A percentile compares a stretch with the other conserved stretches of the same genome.
phyloP scores from a whole-genome alignment of 2,888 invertebrate species.

The Barypeithes pellucidus region DNA sequence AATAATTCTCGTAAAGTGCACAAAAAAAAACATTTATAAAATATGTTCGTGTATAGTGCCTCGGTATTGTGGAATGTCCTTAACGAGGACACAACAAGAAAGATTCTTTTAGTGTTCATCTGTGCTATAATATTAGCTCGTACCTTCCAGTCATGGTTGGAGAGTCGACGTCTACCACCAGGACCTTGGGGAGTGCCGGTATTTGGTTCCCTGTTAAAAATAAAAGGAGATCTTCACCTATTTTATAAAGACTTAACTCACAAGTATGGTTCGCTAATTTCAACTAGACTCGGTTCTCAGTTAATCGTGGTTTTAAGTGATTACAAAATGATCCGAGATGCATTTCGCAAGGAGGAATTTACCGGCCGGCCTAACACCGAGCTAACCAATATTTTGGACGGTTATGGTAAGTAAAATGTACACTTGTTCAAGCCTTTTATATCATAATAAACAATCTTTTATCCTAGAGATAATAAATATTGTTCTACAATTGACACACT shows the following conservation, averaged over 20 bases:
- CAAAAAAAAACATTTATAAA: slow-evolving; percentile 31
- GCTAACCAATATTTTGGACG: slow-evolving; percentile 88
- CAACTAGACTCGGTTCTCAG: slow-evolving; percentile 86
- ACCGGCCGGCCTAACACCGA: slow-evolving; percentile 91
- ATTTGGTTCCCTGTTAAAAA: slow-evolving; percentile 87
- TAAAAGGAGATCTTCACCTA: slow-evolving; percentile 84
- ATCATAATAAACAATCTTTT: slow-evolving; percentile 23
- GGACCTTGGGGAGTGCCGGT: slow-evolving; percentile 92
- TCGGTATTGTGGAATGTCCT: slow-evolving; percentile 70
- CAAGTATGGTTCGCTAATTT: slow-evolving; percentile 87
- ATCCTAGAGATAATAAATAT: slow-evolving; percentile 54
- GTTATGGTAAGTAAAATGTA: slow-evolving; percentile 83
- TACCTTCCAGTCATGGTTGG: slow-evolving; percentile 65
- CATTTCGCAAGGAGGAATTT: slow-evolving; percentile 89
- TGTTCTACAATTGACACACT: slow-evolving; percentile 66
- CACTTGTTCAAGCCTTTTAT: neutral
- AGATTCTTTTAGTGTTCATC: slow-evolving; percentile 73
- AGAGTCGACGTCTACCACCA: slow-evolving; percentile 79
- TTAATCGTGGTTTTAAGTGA: slow-evolving; percentile 90
- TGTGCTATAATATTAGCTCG: slow-evolving; percentile 71
- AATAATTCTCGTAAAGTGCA: slow-evolving; percentile 40
- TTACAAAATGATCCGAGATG: slow-evolving; percentile 88
- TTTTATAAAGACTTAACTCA: slow-evolving; percentile 84
- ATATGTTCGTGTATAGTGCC: slow-evolving; percentile 73
- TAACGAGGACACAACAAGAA: slow-evolving; percentile 64